Conservation (phyloP, 2,113 vertebrate genomes). For the Empidonax alnorum region DNA sequence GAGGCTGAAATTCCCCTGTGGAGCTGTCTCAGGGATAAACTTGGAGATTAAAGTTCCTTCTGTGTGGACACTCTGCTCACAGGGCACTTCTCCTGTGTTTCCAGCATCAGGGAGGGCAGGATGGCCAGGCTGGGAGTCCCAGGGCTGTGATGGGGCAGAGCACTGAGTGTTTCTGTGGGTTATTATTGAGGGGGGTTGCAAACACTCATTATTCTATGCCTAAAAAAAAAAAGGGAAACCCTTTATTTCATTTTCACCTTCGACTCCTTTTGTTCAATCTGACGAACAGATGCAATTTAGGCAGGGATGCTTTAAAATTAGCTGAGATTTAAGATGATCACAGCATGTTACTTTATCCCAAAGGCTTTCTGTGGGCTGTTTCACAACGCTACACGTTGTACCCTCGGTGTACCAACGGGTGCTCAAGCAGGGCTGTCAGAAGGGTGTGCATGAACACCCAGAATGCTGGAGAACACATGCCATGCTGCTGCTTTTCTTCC, state of each 20-base stretch:
- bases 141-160: not conserved
- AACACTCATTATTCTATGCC: not conserved
- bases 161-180: not conserved
- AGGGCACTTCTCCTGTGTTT: fast-evolving
- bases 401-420: fast-evolving
- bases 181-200: not conserved
- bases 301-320: not conserved
- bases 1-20: not conserved
- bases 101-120: not conserved
- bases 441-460: not conserved
- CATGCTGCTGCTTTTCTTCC: not conserved
- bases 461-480: not conserved
- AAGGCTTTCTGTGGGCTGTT: not conserved
- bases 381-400: fast-evolving
- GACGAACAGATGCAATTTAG: not conserved
- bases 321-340: not conserved
- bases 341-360: not conserved
- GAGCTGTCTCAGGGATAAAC: not conserved
- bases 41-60: not conserved
- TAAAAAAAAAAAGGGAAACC: not conserved
- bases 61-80: fast-evolving
- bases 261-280: not conserved
- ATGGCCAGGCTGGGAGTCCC: not conserved
- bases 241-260: not conserved
- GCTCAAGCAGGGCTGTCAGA: not conserved